Conservation (phyloP, 2,888 invertebrate genomes). For the Apoda limacodes region DNA sequence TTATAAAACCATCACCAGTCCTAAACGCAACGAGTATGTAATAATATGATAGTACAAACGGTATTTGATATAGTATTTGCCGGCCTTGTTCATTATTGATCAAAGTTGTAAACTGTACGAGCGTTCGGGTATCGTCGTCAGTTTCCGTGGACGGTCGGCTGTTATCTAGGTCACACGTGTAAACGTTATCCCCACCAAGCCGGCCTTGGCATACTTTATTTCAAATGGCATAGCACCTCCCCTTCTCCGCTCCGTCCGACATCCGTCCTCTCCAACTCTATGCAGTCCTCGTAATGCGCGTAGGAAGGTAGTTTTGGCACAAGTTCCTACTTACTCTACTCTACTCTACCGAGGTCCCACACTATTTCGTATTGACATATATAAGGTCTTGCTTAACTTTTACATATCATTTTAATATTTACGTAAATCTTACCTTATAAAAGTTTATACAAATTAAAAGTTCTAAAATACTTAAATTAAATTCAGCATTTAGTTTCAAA, state of each 20-base stretch:
- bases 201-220: conserved; percentile 67
- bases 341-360: no score
- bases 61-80: conserved; percentile 16
- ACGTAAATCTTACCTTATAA: no score
- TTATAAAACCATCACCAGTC: conserved; percentile 21
- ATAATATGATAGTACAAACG: conserved; percentile 27
- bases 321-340: no score
- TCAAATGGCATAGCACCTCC: conserved; percentile 54
- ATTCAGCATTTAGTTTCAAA: no score
- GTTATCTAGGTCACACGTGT: conserved; percentile 69
- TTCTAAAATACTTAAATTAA: no score
- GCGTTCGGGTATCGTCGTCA: conserved; percentile 38
- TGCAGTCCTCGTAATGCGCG: no score
- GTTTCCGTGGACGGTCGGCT: conserved; percentile 45
- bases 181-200: conserved; percentile 60
- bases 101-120: conserved; percentile 30
- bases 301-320: no score
- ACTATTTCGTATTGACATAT: no score
- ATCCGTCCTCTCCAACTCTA: no score
- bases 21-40: conserved; percentile 22
- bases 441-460: no score
- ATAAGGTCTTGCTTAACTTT: no score
- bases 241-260: conserved; percentile 30
- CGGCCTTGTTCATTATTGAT: conserved; percentile 46
- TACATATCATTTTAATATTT: no score